A percentile compares a stretch with the other conserved stretches of the same genome.
phyloP scores from a whole-genome alignment of 2,797 vertebrate genomes.

The Tangara arthus region DNA sequence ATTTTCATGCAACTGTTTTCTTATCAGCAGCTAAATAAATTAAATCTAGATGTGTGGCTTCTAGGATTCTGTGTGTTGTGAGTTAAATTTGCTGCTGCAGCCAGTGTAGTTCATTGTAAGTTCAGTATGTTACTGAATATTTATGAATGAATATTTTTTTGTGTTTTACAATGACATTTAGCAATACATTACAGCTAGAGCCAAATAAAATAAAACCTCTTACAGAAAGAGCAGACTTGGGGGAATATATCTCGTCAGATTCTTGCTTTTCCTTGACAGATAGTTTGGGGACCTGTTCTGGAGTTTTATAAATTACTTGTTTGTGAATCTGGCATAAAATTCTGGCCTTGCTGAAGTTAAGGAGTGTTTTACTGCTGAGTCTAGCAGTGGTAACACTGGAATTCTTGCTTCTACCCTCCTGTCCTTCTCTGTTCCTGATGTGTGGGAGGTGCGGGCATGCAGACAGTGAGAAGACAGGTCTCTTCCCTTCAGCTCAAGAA shows the following conservation, averaged over 20 bases:
- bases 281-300: slow-evolving; percentile 34
- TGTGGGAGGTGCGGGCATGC: not conserved
- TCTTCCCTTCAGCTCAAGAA: not conserved
- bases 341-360: slow-evolving; percentile 7
- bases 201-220: slow-evolving; percentile 59
- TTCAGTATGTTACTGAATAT: slow-evolving; percentile 65
- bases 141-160: slow-evolving; percentile 64
- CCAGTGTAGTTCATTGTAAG: slow-evolving; percentile 48
- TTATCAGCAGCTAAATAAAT: not conserved
- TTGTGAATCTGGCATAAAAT: slow-evolving; percentile 33
- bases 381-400: not conserved
- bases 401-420: not conserved
- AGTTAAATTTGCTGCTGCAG: slow-evolving; percentile 46
- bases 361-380: not conserved
- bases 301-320: not conserved
- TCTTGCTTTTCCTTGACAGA: slow-evolving; percentile 24
- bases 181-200: slow-evolving; percentile 28
- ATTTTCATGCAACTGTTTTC: not conserved
- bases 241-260: slow-evolving; percentile 2
- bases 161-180: slow-evolving; percentile 49
- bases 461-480: not conserved
- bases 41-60: not conserved
- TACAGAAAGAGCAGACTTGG: slow-evolving; percentile 27
- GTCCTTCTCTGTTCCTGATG: not conserved
- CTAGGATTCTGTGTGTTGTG: not conserved